Conservation (phyloP, 2,888 invertebrate species). For the Hyposoter dolosus region DNA sequence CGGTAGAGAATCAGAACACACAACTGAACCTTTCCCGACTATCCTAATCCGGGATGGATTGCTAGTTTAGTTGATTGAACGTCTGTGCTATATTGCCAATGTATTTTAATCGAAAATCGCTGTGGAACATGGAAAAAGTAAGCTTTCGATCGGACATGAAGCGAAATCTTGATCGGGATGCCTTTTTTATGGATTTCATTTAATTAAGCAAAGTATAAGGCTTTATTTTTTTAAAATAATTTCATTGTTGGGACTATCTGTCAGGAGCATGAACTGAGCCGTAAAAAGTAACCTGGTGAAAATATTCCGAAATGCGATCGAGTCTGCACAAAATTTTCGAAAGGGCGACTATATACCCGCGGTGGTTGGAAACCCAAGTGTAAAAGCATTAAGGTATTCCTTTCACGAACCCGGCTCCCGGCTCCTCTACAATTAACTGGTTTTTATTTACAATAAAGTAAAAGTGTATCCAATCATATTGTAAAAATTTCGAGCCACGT, state of each 20-base stretch:
- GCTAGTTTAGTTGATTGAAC: conserved; percentile 61
- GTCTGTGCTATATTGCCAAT: conserved; percentile 51
- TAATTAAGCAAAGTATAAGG: neutral
- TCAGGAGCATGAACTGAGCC: neutral
- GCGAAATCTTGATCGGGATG: neutral
- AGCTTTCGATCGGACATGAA: conserved; percentile 8
- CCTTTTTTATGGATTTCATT: neutral
- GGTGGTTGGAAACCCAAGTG: neutral
- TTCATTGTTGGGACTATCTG: neutral
- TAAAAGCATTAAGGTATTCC: conserved; percentile 2
- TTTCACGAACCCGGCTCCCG: too few species aligned
- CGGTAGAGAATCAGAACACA: conserved; percentile 24
- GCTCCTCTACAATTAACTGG: too few species aligned
- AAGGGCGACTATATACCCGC: neutral
- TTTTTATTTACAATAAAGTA: too few species aligned
- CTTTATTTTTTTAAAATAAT: neutral
- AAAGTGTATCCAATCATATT: too few species aligned
- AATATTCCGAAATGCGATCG: neutral
- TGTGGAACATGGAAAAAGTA: neutral
- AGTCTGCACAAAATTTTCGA: neutral
- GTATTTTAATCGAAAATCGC: conserved; percentile 55
- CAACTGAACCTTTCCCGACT: conserved; percentile 28
- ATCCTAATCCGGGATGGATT: conserved; percentile 64
- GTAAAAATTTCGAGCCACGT: too few species aligned
- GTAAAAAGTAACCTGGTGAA: neutral